Evolutionary conservation across 2,113 vertebrate genomes (phyloP), one percentile per base, ranked within the genome.

Genomic region (Zeus faber): DNA sequence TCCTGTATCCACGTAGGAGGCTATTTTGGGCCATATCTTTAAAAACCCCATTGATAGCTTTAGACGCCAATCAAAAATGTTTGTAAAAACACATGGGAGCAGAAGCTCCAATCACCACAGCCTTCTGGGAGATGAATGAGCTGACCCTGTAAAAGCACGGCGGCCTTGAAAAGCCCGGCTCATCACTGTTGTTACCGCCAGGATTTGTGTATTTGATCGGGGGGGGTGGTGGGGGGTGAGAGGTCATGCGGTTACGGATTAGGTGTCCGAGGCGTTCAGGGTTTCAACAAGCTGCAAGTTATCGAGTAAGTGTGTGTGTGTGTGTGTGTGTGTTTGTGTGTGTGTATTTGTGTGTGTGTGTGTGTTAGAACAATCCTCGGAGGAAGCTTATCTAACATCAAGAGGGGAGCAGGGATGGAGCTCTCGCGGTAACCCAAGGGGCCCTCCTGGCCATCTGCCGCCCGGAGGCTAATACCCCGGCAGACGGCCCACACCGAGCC

Each of bases 391-490:
- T 74, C 71, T 78, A 53, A 73, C 73, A 68, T 68, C 76, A 67
- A 70, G 67, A 45, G 76, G 68, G 73, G 65, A 71, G 65, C 46
- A 48, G 54, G 72, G 70, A 74, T 59, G 56, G 69, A 65, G 77
- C 72, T 62, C 58, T 8, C n/a, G n/a, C 31, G 31, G 13, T 5
- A 62, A 60, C 74, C 80, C 74, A 71, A 47, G 62, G 74, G 75
- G 85, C 69, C 55, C 63, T 55, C 45, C 14, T 1, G 51, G 48
- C 81, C 85, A 87, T 87, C 85, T 87, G 85, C 65, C 74, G 74
- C 77, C 79, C 76, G 23, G 31, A 61, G 76, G 79, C 79, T 87
- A 85, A 87, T 85, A 85, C 77, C 83, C 79, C 64, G 72, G 62
- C 85, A 82, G 82, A 85, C 81, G 74, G 31, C 70, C 62, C 62